These are phyloP conservation scores for Metellina segmentata DNA, from an alignment of 2,888 invertebrate species.

Conservation along the genomic window DNA sequence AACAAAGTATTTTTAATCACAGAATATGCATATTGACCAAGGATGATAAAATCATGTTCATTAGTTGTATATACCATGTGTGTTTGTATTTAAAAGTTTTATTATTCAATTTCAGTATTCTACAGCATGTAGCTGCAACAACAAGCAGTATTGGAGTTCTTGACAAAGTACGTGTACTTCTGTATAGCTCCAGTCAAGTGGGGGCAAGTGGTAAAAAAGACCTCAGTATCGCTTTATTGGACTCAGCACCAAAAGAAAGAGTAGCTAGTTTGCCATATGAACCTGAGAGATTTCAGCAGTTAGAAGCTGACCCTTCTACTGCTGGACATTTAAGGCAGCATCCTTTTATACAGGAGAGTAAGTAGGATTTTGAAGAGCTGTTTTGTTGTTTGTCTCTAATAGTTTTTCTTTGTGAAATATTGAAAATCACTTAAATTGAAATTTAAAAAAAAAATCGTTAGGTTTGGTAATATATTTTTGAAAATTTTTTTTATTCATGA, in stretches of 20 bases:
- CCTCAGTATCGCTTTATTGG: conserved; percentile 40
- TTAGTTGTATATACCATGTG: too few relatives aligned
- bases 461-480: too few relatives aligned
- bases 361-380: neutral
- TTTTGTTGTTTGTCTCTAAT: neutral
- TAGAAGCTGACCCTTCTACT: conserved; percentile 40
- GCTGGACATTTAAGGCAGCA: conserved; percentile 38
- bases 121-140: conserved; percentile 38
- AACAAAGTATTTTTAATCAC: too few relatives aligned
- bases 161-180: conserved; percentile 37
- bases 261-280: neutral
- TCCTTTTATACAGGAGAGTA: conserved; percentile 52
- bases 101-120: conserved; percentile 19
- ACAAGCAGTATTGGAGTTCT: conserved; percentile 35
- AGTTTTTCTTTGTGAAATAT: neutral
- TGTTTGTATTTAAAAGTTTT: neutral
- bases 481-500: too few relatives aligned
- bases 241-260: conserved; percentile 29
- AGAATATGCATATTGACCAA: too few relatives aligned
- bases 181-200: conserved; percentile 18
- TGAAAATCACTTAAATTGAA: too few relatives aligned
- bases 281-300: conserved; percentile 34
- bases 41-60: too few relatives aligned
- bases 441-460: too few relatives aligned
- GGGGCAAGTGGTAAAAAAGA: conserved; percentile 44